Evolutionary conservation across 2,888 invertebrate species (phyloP), one percentile per base, ranked within the genome.

Genomic region (Caenorhabditis sp.): DNA sequence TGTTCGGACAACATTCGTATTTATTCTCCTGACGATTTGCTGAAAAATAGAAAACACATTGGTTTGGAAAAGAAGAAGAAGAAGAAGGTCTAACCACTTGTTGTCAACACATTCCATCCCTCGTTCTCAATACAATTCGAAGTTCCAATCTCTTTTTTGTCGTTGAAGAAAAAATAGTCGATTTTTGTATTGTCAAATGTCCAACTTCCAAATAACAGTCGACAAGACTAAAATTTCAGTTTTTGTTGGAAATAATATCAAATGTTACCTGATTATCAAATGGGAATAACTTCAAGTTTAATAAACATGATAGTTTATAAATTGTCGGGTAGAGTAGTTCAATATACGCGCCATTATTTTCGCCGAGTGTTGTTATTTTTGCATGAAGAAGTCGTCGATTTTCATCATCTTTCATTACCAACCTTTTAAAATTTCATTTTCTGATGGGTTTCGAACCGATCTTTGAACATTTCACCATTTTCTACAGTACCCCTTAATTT

Each of bases 271-370:
- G 82, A n/a, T 79, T 70, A 64, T 82, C 83, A 59, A 79, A 83
- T 10, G 83, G 83, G 53, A 83, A 81, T 57, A 81, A 78, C 57
- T 73, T 24, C 10, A 81, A 55, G 49, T 82, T 75, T 27, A 84
- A 63, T 1, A 76, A 67, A 66, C 84, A 84, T 1, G 77, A 74
- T 24, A 83, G 69, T 54, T 84, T 84, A 71, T 82, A 84, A 27
- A 85, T 79, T 0, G 84, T 84, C 24, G 85, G 85, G 54, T 85
- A 85, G 12, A 84, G 71, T 1, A 84, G 58, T 50, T 83, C 82
- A 8, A 84, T 78, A n/a, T 79, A 68, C 0, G 84, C 79, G 14
- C 81, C 79, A 43, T 81, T 79, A 8, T 66, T 60, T 49, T 75
- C 62, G 19, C 77, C 77, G 14, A 70, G 36, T 0, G 83, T 81